phyloP scores from a whole-genome alignment of 2,797 vertebrate genomes.

The Falco cherrug region DNA sequence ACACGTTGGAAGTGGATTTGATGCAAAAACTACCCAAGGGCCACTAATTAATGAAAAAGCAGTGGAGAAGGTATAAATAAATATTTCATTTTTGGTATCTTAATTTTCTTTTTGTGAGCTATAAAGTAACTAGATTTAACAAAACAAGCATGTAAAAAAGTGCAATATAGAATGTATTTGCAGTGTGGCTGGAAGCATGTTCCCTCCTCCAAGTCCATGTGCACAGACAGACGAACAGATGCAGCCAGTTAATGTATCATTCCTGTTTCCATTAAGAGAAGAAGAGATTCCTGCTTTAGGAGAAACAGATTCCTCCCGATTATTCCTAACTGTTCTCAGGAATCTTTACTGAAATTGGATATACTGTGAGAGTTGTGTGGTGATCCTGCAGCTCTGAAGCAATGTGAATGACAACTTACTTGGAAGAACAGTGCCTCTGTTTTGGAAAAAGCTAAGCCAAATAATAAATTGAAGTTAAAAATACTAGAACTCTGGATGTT shows the following conservation, averaged over 20 bases:
- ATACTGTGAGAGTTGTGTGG: not conserved
- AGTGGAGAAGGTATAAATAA: conserved; percentile 88
- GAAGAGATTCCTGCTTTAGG: not conserved
- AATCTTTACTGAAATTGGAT: not conserved
- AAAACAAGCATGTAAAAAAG: no score
- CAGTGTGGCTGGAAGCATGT: not conserved
- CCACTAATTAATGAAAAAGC: conserved; percentile 92
- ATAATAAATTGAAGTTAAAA: not conserved
- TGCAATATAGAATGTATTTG: not conserved
- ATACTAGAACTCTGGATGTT: not conserved
- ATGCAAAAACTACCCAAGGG: conserved; percentile 89
- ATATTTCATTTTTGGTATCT: not conserved
- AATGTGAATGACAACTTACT: not conserved
- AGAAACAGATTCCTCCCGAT: not conserved
- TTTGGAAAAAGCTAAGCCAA: not conserved
- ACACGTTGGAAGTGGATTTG: conserved; percentile 85
- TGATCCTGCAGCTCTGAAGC: not conserved
- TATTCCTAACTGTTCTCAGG: not conserved
- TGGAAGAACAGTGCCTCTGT: not conserved
- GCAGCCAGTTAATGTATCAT: not conserved
- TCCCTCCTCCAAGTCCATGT: not conserved
- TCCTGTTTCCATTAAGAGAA: not conserved
- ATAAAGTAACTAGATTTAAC: not conserved
- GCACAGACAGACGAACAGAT: not conserved
- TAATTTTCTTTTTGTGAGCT: not conserved